Evolutionary conservation across 2,113 vertebrate species (phyloP), one percentile per base, ranked within the genome.

Genomic region (Toxotes chatareus): DNA sequence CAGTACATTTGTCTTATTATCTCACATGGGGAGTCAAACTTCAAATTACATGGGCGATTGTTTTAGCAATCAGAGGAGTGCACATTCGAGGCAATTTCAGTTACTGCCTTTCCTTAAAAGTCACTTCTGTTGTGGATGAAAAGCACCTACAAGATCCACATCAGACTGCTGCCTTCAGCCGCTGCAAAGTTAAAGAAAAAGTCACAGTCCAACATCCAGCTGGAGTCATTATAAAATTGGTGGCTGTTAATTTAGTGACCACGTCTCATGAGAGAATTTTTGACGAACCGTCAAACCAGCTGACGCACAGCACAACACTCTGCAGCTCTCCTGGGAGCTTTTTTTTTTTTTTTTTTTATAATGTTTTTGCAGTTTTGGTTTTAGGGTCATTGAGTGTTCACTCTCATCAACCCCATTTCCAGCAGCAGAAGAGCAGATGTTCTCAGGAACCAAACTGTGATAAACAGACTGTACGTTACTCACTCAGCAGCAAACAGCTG

Each of bases 1-100:
- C 78, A 83, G 64, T 74, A 74, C 19, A 72, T 83, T 77, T 80
- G 69, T 46, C 64, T 75, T 64, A 85, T 83, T 89, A 76, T 70
- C 83, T 83, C 73, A 84, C 63, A 66, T 2, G 8, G 55, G 11
- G 38, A 84, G 73, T 76, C 71, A 70, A 76, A 82, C 68, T 72
- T 85, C 31, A 80, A 85, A 84, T 73, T 74, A 81, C 65, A 55
- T 0, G 2, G 74, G 53, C 80, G 65, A 73, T 75, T 84, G 79
- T 86, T 80, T 85, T 63, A 83, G 76, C 83, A 73, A 81, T 85
- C 60, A 82, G 79, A 82, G 56, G 27, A 67, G 40, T 13, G 61
- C n/a, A 62, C 21, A 82, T 64, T 73, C 32, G 4, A 47, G 53
- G 76, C 51, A 56, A 78, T 84, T 88, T 46, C 0, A 53, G 59